These are phyloP conservation scores for Riparia riparia DNA, from an alignment of 2,113 vertebrate genomes.

Conservation along the genomic window DNA sequence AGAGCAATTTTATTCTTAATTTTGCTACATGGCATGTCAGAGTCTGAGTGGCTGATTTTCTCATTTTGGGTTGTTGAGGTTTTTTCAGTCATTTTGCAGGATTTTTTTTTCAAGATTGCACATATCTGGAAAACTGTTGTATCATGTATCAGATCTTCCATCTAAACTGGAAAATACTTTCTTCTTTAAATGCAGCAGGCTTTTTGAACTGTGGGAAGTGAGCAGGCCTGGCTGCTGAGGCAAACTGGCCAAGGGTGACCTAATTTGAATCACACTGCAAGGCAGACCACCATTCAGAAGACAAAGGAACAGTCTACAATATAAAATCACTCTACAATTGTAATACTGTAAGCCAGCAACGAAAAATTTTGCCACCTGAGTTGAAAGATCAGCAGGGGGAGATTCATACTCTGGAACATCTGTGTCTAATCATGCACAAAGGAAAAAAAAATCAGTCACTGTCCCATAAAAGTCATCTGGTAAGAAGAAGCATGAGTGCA, in stretches of 20 bases:
- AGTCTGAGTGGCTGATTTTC: not conserved
- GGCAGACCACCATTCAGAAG: not conserved
- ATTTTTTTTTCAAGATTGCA: not conserved
- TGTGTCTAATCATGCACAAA: not conserved
- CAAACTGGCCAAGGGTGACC: not conserved
- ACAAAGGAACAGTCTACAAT: not conserved
- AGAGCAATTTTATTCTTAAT: not conserved
- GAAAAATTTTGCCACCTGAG: not conserved
- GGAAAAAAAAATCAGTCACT: not conserved
- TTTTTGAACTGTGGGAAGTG: not conserved
- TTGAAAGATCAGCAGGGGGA: not conserved
- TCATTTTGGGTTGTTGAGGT: fast-evolving
- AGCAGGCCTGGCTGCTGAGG: not conserved
- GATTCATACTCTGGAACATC: not conserved
- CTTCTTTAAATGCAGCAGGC: not conserved
- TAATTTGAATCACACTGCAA: not conserved
- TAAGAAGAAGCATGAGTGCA: not conserved
- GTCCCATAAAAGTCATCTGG: not conserved
- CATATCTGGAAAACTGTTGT: not conserved
- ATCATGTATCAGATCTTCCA: not conserved
- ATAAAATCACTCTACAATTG: not conserved
- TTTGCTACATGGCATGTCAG: not conserved
- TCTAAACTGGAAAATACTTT: not conserved
- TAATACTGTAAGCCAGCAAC: not conserved
- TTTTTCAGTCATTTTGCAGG: not conserved